Evolutionary conservation across 1,140 invertebrate genomes (phyloP).

Genomic region (Theocolax elegans): DNA sequence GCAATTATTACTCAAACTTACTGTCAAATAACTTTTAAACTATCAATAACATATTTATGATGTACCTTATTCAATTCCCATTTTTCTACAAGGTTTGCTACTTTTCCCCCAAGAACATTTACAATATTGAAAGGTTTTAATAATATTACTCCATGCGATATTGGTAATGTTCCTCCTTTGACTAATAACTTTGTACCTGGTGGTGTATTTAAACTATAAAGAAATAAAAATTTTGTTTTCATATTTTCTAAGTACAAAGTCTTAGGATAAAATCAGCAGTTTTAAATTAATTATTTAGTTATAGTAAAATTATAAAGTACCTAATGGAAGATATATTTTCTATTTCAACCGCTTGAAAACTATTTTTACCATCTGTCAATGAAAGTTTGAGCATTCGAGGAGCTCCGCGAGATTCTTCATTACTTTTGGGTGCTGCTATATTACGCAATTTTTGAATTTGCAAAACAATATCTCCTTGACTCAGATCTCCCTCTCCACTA

Average conservation of each 20-base stretch:
- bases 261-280: not conserved
- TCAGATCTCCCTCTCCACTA: slow-evolving; percentile 71
- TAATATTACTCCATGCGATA: slow-evolving; percentile 77
- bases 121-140: slow-evolving; percentile 74
- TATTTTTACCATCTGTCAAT: slow-evolving; percentile 85
- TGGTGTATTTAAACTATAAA: slow-evolving; percentile 64
- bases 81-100: slow-evolving; percentile 85
- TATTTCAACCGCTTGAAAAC: slow-evolving; percentile 81
- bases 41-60: no score
- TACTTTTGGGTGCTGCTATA: slow-evolving; percentile 88
- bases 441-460: slow-evolving; percentile 91
- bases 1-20: slow-evolving; percentile 2
- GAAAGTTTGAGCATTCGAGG: slow-evolving; percentile 85
- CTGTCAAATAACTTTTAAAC: no score
- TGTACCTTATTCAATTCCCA: slow-evolving; percentile 87
- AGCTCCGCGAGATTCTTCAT: slow-evolving; percentile 84
- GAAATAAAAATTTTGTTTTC: slow-evolving; percentile 5
- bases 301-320: slow-evolving; percentile 53
- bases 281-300: not conserved
- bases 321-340: slow-evolving; percentile 75
- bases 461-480: slow-evolving; percentile 79
- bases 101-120: slow-evolving; percentile 82
- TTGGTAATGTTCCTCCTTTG: slow-evolving; percentile 61
- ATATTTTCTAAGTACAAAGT: no score
- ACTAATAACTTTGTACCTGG: slow-evolving; percentile 64